Percentiles rank a stretch among this genome's conserved stretches.
Evolutionary conservation across 2,113 vertebrate genomes (phyloP).

Genomic region (Calidris pygmaea): DNA sequence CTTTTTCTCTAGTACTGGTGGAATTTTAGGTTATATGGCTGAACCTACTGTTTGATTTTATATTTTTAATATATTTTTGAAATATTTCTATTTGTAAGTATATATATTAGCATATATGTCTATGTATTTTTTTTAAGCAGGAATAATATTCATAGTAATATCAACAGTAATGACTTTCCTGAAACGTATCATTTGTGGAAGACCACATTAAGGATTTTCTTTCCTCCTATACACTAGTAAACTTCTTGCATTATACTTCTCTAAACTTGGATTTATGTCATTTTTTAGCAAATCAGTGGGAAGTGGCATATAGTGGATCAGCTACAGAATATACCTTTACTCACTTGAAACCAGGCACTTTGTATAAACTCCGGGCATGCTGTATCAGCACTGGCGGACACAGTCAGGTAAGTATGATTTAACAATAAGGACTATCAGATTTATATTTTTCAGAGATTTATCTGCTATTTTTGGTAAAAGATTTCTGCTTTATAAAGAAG

Average conservation of each 20-base stretch:
- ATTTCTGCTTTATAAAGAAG: background rate
- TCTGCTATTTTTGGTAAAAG: background rate
- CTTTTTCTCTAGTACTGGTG: background rate
- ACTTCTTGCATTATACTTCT: background rate
- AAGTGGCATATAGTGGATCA: conserved; percentile 89
- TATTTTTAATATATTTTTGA: background rate
- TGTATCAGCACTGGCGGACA: conserved; percentile 95
- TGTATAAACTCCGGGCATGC: conserved; percentile 91
- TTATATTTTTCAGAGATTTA: background rate
- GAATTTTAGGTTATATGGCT: background rate
- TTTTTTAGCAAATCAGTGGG: conserved; percentile 87
- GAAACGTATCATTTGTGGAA: background rate
- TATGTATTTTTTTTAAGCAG: background rate
- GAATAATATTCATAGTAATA: background rate
- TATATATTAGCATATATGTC: background rate
- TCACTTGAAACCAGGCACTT: conserved; percentile 89
- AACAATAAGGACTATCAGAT: fast-evolving
- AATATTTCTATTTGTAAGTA: background rate
- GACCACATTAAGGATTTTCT: background rate
- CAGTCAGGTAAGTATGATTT: conserved; percentile 81
- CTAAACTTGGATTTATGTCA: background rate
- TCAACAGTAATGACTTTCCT: background rate
- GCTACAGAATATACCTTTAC: conserved; percentile 87
- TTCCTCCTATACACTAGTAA: background rate
- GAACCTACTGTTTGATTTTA: background rate